Conservation (phyloP, 2,888 invertebrate genomes). For the Tipula helvola region DNA sequence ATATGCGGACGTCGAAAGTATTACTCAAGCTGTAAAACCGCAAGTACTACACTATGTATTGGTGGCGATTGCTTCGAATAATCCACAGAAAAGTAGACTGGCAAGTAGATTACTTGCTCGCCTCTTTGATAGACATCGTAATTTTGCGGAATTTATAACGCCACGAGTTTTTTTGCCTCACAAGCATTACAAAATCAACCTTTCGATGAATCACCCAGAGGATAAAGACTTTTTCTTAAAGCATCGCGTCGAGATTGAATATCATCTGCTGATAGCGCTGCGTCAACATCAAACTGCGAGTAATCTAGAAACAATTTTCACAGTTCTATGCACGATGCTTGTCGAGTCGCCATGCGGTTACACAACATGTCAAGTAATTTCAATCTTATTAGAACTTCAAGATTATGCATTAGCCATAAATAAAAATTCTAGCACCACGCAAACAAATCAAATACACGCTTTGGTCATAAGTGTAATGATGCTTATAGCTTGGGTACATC, state of each 20-base stretch:
- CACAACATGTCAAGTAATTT: constrained; percentile 44
- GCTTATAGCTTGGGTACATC: constrained; percentile 48
- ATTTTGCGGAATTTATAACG: constrained; percentile 36
- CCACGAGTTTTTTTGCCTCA: constrained; percentile 40
- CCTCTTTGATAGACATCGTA: constrained; percentile 43
- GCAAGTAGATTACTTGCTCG: constrained; percentile 44
- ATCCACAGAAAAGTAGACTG: constrained; percentile 38
- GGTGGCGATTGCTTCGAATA: constrained; percentile 37
- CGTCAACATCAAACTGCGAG: constrained; percentile 35
- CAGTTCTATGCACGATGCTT: constrained; percentile 41
- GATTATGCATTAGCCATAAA: constrained; percentile 37
- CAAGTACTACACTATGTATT: constrained; percentile 39
- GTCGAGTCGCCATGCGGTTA: constrained; percentile 49
- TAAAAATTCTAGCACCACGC: constrained; percentile 26
- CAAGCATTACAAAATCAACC: constrained; percentile 34
- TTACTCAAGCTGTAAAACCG: constrained; percentile 35
- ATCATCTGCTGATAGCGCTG: constrained; percentile 32
- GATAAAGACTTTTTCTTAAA: not conserved
- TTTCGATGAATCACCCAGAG: constrained; percentile 29
- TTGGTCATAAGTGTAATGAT: constrained; percentile 46
- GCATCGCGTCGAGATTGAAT: not conserved
- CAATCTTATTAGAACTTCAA: constrained; percentile 48
- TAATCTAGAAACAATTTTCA: constrained; percentile 42
- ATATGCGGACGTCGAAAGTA: constrained; percentile 34
- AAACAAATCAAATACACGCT: constrained; percentile 44